Evolutionary conservation across 2,113 vertebrate species (phyloP).

Genomic region (Dasyurus viverrinus): DNA sequence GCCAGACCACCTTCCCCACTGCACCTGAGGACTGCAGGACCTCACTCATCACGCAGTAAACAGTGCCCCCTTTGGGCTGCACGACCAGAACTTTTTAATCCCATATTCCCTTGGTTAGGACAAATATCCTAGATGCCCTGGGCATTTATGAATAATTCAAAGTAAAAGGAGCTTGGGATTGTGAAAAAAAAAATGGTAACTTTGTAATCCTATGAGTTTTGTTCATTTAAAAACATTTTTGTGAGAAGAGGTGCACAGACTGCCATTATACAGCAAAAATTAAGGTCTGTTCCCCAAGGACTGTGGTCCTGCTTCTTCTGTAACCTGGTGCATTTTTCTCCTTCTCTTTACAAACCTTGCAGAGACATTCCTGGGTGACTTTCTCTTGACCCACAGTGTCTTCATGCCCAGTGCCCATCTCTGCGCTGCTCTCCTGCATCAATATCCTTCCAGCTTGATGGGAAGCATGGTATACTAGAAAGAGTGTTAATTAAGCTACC

Average conservation of each 20-base stretch:
- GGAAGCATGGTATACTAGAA: accelerated
- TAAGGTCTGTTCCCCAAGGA: neutral
- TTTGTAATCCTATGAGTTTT: neutral
- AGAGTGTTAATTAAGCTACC: too few species aligned
- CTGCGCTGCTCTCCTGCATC: conserved; percentile 90
- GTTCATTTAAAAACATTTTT: neutral
- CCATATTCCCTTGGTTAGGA: neutral
- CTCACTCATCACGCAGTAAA: neutral
- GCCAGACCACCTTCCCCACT: neutral
- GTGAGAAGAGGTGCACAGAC: neutral
- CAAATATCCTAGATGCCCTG: neutral
- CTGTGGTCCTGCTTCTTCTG: neutral
- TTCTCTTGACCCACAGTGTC: conserved; percentile 93
- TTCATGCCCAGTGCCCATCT: conserved; percentile 95
- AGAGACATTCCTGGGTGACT: conserved; percentile 93
- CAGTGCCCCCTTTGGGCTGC: neutral
- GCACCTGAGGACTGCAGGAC: neutral
- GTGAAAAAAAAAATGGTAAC: neutral
- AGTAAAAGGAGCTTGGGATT: neutral
- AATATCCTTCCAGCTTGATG: conserved; percentile 89
- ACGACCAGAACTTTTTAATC: neutral
- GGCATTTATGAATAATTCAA: neutral
- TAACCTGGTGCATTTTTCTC: neutral
- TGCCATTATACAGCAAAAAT: neutral
- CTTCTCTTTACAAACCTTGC: conserved; percentile 11